Base-by-base conservation (phyloP, 2,888 invertebrate genomes). In the Nomada fabriciana region DNA sequence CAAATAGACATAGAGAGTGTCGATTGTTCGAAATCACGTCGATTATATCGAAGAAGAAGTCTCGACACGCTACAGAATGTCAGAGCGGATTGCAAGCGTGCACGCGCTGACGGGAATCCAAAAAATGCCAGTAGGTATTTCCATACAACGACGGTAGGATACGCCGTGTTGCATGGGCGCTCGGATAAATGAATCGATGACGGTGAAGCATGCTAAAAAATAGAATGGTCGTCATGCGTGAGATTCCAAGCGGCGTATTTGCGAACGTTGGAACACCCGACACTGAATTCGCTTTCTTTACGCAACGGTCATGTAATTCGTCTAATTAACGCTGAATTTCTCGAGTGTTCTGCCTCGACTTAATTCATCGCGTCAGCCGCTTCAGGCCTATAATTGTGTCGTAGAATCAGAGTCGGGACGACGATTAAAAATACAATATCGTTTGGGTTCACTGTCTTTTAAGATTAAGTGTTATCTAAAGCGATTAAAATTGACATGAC, bases 261-360 rank as follows among this genome's bases (percentile, higher is more conserved):
- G 60, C 57, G 55, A 55, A 55, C 55, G 55, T n/a, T 52, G 20
- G 55, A 61, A 57, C 52, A 42, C n/a, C 53, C 36, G 11, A 2
- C 42, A 11, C 36, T 52, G 42, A 57, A 59, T 20, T 76, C 25
- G 53, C 43, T 68, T 23, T 25, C 76, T 80, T 77, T 59, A 70
- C 73, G 77, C 67, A 82, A 82, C 64, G 36, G 23, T 57, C 11
- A 25, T 73, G 82, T 79, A 84, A 82, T 64, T 64, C 64, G 64
- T 47, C 73, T 85, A 85, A 85, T 86, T 81, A 78, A 78, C 59
- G 43, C 53, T 71, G 76, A 83, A 83, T 74, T 85, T 76, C 74
- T 76, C 78, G 74, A 79, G 67, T 59, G 60, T 77, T 60, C 76
- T 55, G 67, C 70, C 68, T 75, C 50, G 50, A 55, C 76, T 65